Conservation (phyloP, 1,140 invertebrate species). For the Cotesia vestalis region DNA sequence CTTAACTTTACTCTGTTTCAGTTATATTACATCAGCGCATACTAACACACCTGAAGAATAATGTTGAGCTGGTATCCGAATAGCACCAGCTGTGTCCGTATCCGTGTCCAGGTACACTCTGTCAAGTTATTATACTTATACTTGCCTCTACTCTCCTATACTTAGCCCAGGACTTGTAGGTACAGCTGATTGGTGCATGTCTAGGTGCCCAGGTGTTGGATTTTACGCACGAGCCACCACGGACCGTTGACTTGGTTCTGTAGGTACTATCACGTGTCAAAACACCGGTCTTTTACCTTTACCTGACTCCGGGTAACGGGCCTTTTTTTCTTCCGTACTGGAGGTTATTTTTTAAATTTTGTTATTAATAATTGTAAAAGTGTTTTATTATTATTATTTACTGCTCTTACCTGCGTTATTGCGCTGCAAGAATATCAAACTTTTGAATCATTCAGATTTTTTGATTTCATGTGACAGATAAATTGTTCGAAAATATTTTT, state of each 20-base stretch:
- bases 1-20: not conserved
- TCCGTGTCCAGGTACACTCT: not conserved
- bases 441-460: too few relatives aligned
- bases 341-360: too few relatives aligned
- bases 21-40: not conserved
- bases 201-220: constrained; percentile 22
- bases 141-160: not conserved
- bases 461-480: too few relatives aligned
- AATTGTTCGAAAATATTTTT: too few relatives aligned
- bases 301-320: constrained; percentile 9
- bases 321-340: not conserved
- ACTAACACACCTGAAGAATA: not conserved
- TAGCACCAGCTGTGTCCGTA: not conserved
- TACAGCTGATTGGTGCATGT: not conserved
- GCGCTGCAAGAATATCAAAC: too few relatives aligned
- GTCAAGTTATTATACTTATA: too few relatives aligned
- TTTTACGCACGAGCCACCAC: constrained; percentile 36
- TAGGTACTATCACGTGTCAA: constrained; percentile 31
- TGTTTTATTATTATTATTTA: too few relatives aligned
- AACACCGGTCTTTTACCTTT: constrained; percentile 32
- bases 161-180: too few relatives aligned
- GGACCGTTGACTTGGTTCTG: constrained; percentile 27
- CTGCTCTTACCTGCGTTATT: too few relatives aligned
- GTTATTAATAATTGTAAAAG: too few relatives aligned
- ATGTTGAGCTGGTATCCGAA: not conserved